Evolutionary conservation across 1,140 invertebrate species (phyloP).

Genomic region (Battus philenor): DNA sequence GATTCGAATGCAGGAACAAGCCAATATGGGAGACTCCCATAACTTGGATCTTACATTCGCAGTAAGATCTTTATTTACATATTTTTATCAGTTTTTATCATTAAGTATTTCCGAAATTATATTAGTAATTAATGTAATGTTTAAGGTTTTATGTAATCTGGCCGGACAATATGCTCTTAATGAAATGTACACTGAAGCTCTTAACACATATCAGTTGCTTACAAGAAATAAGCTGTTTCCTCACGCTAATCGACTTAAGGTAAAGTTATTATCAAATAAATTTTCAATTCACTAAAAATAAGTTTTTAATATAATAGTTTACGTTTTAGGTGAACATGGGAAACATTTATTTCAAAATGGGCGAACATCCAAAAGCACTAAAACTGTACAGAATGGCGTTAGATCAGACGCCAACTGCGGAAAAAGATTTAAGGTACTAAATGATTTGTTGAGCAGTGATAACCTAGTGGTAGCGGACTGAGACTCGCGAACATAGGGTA

Average conservation of each 20-base stretch:
- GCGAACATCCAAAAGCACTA: constrained; percentile 95
- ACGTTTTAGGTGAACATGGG: constrained; percentile 95
- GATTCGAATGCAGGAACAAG: constrained; percentile 93
- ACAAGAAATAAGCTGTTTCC: constrained; percentile 90
- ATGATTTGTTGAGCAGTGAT: no score
- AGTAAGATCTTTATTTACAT: constrained; percentile 74
- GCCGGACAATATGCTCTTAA: constrained; percentile 95
- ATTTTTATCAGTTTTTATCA: background rate
- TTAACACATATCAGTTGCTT: constrained; percentile 95
- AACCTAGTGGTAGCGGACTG: no score
- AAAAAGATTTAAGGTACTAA: constrained; percentile 95
- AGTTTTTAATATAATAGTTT: no score
- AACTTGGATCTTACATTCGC: constrained; percentile 96
- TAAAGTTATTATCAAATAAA: constrained; percentile 24
- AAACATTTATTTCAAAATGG: constrained; percentile 97
- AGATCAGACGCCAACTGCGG: constrained; percentile 94
- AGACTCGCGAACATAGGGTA: no score
- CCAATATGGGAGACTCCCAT: constrained; percentile 89
- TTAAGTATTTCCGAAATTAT: background rate
- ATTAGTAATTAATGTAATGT: constrained; percentile 11
- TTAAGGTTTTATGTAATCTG: constrained; percentile 93
- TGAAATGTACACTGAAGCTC: constrained; percentile 96
- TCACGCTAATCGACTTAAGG: constrained; percentile 92
- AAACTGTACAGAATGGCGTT: constrained; percentile 99
- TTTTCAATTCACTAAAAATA: no score